Base-by-base conservation (phyloP, 92 coral and sea anemone genomes). In the Heliopora coerulea region DNA sequence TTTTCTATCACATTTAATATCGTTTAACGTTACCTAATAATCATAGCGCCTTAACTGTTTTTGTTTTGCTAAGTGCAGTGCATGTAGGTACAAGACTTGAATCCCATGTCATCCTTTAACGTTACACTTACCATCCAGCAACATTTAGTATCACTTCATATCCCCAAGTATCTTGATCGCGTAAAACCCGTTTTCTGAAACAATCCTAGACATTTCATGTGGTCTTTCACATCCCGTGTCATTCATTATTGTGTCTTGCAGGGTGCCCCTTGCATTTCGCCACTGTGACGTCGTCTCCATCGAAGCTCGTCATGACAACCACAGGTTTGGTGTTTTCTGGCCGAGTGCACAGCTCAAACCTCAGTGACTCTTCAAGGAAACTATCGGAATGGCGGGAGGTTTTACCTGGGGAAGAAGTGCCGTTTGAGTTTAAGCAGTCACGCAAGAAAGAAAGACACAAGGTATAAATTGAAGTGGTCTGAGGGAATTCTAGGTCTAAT, bases 311-410 rank as follows among this genome's bases (percentile, higher is more conserved):
- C 78, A 83, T 95, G 83, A 87, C 96, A 19, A 90, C 85, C 65
- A 85, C 96, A 34, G 99, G 99, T 0, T 81, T 89, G 74, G 86
- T 88, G 42, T 86, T 95, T 15, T 78, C 95, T 15, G 89, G 96
- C 10, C 83, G 85, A 4, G 77, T 70, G 3, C 86, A 81, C 26
- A 78, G 70, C 79, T 57, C 88, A 0, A 78, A 79, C 14, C 75
- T 70, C 44, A 63, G 72, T 27, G 86, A 74, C 35, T 73, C 73
- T 23, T 74, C 78, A 3, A 91, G 83, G 66, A 95, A 82, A 74
- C 89, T 95, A 84, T 95, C 99, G 6, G 95, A 95, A 49, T 95
- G 99, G 99, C 83, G 89, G 44, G 95, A 89, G 23, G 93, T 89
- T 21, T 58, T 80, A 26, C 67, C 96, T 17, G 95, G 95, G 12